A percentile compares a stretch with the other conserved stretches of the same genome.
Evolutionary conservation across 2,888 invertebrate genomes (phyloP).

Genomic region (Spodoptera exigua): DNA sequence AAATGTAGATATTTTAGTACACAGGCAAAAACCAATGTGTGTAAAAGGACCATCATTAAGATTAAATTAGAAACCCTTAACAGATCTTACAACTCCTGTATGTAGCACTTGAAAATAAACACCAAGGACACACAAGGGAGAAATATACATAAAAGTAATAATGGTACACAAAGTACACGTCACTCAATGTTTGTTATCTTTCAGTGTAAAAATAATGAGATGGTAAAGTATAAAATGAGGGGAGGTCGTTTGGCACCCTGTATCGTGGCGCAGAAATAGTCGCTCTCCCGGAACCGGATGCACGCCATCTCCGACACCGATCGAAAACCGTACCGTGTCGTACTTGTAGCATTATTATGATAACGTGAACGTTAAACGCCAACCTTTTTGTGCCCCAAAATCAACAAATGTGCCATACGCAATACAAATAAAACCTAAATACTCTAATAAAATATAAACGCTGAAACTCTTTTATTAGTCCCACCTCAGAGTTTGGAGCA

Average conservation of each 20-base stretch:
- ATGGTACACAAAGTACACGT: constrained; percentile 27
- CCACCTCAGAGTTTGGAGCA: constrained; percentile 25
- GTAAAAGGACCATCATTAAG: too few species aligned
- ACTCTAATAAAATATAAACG: constrained; percentile 30
- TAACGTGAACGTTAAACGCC: constrained; percentile 43
- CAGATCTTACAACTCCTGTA: background rate
- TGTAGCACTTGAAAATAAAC: background rate
- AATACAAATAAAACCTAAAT: constrained; percentile 23
- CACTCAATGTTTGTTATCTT: constrained; percentile 48
- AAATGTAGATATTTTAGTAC: too few species aligned
- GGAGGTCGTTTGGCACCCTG: constrained; percentile 54
- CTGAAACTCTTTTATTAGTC: constrained; percentile 42
- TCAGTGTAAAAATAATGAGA: constrained; percentile 62
- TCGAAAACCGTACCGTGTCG: constrained; percentile 57
- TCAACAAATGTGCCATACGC: constrained; percentile 17
- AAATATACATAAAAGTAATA: constrained; percentile 16
- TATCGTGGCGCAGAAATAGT: constrained; percentile 59
- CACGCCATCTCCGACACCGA: constrained; percentile 66
- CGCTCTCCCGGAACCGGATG: constrained; percentile 66
- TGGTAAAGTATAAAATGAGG: constrained; percentile 58
- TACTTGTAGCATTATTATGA: constrained; percentile 52
- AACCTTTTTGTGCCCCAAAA: constrained; percentile 22
- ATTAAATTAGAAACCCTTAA: too few species aligned
- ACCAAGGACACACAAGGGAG: constrained; percentile 3
- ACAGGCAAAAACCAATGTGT: too few species aligned